phyloP scores from a whole-genome alignment of 2,888 invertebrate species.

The Epinotia nisella region DNA sequence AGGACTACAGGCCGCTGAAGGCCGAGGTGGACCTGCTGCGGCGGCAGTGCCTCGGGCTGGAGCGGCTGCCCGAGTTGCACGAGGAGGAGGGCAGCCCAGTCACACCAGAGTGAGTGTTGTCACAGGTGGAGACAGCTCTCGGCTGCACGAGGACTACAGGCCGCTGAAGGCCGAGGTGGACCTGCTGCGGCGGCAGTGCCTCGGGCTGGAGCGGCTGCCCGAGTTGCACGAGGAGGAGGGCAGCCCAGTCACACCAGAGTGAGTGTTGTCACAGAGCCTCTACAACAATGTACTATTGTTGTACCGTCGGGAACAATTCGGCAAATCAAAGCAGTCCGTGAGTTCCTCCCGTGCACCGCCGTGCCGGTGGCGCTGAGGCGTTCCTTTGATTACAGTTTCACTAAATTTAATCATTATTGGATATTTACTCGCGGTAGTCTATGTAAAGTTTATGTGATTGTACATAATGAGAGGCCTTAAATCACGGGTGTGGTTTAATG shows the following conservation, averaged over 20 bases:
- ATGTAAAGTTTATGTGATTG: too few species aligned
- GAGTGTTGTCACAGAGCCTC: background rate
- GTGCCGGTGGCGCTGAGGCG: too few species aligned
- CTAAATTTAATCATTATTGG: too few species aligned
- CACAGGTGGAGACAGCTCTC: constrained; percentile 72
- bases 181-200: constrained; percentile 93
- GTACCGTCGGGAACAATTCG: too few species aligned
- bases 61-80: constrained; percentile 94
- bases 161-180: constrained; percentile 97
- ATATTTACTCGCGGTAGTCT: too few species aligned
- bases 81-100: constrained; percentile 94
- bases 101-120: background rate
- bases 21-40: constrained; percentile 96
- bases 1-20: constrained; percentile 97
- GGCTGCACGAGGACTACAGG: constrained; percentile 96
- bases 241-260: constrained; percentile 75
- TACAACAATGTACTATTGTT: too few species aligned
- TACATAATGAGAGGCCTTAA: too few species aligned
- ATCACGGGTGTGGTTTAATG: too few species aligned
- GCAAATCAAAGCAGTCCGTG: too few species aligned
- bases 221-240: constrained; percentile 97
- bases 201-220: constrained; percentile 94
- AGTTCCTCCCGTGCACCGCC: too few species aligned
- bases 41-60: constrained; percentile 94
- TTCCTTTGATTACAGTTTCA: too few species aligned